Evolutionary conservation across 2,113 vertebrate species (phyloP).

Genomic region (Electrona antarctica): DNA sequence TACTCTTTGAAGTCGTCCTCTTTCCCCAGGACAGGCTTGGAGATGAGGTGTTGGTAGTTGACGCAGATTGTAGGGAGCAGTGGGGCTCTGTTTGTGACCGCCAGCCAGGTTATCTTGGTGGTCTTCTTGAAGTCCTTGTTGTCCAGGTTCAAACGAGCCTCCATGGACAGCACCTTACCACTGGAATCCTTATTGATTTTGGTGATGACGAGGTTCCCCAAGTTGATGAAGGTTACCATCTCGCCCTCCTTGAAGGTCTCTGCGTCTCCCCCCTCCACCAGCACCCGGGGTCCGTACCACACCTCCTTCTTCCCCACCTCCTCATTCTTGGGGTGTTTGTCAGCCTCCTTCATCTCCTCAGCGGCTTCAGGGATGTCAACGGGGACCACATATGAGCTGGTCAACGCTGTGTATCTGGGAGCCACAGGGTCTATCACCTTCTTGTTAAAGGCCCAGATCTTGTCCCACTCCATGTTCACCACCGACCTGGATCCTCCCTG

Average conservation of each 20-base stretch:
- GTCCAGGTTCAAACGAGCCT: constrained; percentile 91
- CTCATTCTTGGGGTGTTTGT: constrained; percentile 95
- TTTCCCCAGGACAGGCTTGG: constrained; percentile 93
- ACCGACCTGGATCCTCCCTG: constrained; percentile 98
- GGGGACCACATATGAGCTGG: constrained; percentile 85
- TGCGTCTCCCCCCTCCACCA: constrained; percentile 93
- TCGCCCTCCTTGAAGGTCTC: constrained; percentile 92
- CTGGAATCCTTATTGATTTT: constrained; percentile 90
- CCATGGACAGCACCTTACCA: constrained; percentile 86
- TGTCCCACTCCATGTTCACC: constrained; percentile 99
- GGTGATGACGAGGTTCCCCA: constrained; percentile 94
- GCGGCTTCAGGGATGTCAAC: constrained; percentile 85
- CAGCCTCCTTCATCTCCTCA: constrained; percentile 91
- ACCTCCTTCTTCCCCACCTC: constrained; percentile 92
- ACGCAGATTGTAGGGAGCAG: constrained; percentile 86
- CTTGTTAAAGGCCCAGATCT: constrained; percentile 99
- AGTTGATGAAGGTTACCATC: constrained; percentile 97
- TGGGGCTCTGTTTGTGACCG: constrained; percentile 81
- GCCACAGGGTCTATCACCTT: constrained; percentile 98
- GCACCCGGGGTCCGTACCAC: constrained; percentile 89
- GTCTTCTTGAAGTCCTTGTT: constrained; percentile 98
- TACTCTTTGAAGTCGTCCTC: constrained; percentile 96
- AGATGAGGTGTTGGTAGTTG: constrained; percentile 92
- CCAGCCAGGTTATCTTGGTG: constrained; percentile 95
- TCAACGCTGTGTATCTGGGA: constrained; percentile 89